Base-by-base conservation (phyloP, 2,888 invertebrate genomes). In the Drosophila paranaensis region DNA sequence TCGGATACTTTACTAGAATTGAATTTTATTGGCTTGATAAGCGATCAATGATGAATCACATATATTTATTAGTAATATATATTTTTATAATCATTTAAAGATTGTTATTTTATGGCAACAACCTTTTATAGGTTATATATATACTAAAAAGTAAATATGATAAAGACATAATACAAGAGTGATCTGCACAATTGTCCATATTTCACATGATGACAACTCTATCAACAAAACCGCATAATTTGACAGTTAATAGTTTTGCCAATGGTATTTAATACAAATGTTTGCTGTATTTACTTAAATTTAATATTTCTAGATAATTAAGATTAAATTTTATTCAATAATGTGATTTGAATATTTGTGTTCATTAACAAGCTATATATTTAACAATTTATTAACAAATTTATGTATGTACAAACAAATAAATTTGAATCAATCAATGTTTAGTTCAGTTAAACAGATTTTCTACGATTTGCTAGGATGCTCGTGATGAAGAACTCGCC, bases 401-500 rank as follows among this genome's bases (percentile, higher is more conserved):
- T 42, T 53, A 16, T 54, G 40, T 16, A 55, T 45, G 16, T 48
- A 56, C 39, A 53, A 40, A 43, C 20, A 33, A 37, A 30, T 27
- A 35, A 53, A 30, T 56, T 42, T 60, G 8, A 45, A 39, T 9
- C 11, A 10, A 50, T 58, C 61, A 14, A 3, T n/a, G 2, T 10
- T 14, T 14, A 8, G 5, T 40, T 35, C 10, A 20, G 5, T 54
- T 56, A 72, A 25, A 68, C 50, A 9, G 62, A 46, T 35, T 81
- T 83, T 20, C 71, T 77, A 11, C 95, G 93, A 77, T 94, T 95
- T 66, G 95, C 95, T 58, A 98, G 92, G 78, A 98, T 95, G 90
- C 97, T 97, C 2, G 96, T 94, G 25, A 98, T 96, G 90, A 97
- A 97, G 93, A 96, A 97, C 94, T 98, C 98, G 4, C 99, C 99